A percentile compares a stretch with the other conserved stretches of the same genome.
Evolutionary conservation across 2,888 invertebrate species (phyloP).

Genomic region (Drosophila borborema): DNA sequence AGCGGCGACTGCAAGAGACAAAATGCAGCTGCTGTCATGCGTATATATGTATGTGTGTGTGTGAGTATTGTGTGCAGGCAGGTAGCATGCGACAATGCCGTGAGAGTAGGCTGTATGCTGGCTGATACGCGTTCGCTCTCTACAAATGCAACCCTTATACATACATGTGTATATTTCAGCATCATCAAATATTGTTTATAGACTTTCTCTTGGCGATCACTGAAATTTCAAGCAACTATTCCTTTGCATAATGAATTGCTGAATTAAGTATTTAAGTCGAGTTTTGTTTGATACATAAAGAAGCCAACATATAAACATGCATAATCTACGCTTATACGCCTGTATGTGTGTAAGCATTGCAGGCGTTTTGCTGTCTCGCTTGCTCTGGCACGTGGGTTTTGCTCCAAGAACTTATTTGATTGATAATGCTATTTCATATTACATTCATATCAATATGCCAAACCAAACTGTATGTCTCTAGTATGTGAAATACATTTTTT

Average conservation of each 20-base stretch:
- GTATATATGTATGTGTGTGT: slow-evolving; percentile 7
- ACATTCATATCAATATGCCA: no score
- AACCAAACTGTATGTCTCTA: no score
- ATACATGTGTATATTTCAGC: not conserved
- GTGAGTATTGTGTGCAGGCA: slow-evolving; percentile 23
- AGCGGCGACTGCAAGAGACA: slow-evolving; percentile 31
- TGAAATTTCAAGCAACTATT: not conserved
- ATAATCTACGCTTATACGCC: no score
- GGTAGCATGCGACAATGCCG: slow-evolving; percentile 50
- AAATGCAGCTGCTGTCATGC: slow-evolving; percentile 51
- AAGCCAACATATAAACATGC: no score
- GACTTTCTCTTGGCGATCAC: not conserved
- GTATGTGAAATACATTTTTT: no score
- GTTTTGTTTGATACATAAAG: not conserved
- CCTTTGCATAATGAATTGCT: not conserved
- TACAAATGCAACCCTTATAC: slow-evolving; percentile 8
- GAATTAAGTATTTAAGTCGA: not conserved
- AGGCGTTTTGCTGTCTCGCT: no score
- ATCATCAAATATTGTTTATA: not conserved
- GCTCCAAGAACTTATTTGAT: no score
- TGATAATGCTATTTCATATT: no score
- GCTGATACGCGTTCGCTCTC: slow-evolving; percentile 1
- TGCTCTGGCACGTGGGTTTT: no score
- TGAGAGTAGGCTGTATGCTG: slow-evolving; percentile 22
- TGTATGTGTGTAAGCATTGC: no score